A percentile compares a stretch with the other conserved stretches of the same genome.
Evolutionary conservation across 2,113 vertebrate genomes (phyloP).

Genomic region (Ploceus nigricollis): DNA sequence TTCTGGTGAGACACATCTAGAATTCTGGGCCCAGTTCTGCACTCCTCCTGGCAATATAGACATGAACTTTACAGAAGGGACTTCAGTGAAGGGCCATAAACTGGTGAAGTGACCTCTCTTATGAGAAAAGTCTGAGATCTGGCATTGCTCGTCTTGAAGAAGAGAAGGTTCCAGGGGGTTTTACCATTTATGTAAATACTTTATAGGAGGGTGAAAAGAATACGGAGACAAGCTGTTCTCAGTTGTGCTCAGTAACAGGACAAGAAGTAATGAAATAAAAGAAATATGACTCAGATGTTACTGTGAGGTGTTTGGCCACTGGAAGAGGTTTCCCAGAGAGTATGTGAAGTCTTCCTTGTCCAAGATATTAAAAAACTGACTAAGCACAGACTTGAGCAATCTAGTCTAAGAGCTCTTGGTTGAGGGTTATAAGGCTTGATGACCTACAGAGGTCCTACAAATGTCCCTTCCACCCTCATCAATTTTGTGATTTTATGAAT

Average conservation of each 20-base stretch:
- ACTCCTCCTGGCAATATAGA: not conserved
- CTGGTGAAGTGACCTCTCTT: not conserved
- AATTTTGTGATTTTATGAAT: not conserved
- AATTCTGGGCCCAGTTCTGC: not conserved
- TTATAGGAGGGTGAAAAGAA: not conserved
- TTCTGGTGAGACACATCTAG: not conserved
- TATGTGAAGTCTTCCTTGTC: not conserved
- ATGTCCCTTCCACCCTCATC: not conserved
- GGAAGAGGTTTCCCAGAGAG: not conserved
- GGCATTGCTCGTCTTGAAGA: not conserved
- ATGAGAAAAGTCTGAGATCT: not conserved
- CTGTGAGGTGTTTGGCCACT: not conserved
- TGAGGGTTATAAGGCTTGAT: accelerated
- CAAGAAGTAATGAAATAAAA: not conserved
- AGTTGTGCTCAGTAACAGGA: not conserved
- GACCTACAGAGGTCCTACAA: not conserved
- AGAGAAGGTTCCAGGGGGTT: not conserved
- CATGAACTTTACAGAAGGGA: accelerated
- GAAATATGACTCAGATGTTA: not conserved
- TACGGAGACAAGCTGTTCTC: not conserved
- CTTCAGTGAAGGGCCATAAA: accelerated
- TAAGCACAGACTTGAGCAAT: accelerated
- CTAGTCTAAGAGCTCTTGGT: not conserved
- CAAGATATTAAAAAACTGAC: not conserved
- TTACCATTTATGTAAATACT: not conserved